These are phyloP conservation scores for Cynodonichthys magdalenae DNA, from an alignment of 2,797 vertebrate species.

Conservation along the genomic window DNA sequence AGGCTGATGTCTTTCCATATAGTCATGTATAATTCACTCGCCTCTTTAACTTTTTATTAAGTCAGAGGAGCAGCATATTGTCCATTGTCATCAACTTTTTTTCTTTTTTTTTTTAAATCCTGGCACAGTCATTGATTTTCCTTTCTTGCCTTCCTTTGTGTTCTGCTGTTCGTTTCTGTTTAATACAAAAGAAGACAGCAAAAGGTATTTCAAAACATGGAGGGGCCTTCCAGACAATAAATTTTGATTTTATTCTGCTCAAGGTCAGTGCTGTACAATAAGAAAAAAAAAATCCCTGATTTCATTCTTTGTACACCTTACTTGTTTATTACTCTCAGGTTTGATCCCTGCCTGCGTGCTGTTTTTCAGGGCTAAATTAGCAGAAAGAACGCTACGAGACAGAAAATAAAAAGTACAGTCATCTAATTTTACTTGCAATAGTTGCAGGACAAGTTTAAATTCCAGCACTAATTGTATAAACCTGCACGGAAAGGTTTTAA, in stretches of 20 bases:
- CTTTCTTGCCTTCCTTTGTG: conserved; percentile 5
- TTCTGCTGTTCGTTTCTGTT: conserved; percentile 20
- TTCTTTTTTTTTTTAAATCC: conserved; percentile 48
- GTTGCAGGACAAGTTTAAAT: background rate
- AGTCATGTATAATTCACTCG: conserved; percentile 74
- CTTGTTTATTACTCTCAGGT: conserved; percentile 31
- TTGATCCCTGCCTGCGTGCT: conserved; percentile 14
- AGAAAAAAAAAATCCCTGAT: conserved; percentile 16
- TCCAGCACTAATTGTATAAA: too few relatives aligned
- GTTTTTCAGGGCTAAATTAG: conserved; percentile 33
- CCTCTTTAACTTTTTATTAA: conserved; percentile 74
- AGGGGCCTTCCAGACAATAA: background rate
- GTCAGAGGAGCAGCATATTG: conserved; percentile 57
- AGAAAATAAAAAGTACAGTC: background rate
- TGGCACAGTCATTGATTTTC: conserved; percentile 23
- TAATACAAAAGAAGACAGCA: conserved; percentile 1
- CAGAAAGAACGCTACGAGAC: conserved; percentile 10
- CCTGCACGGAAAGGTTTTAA: too few relatives aligned
- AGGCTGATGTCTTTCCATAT: conserved; percentile 69
- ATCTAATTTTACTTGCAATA: background rate
- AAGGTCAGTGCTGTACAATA: conserved; percentile 16
- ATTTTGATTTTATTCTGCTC: conserved; percentile 4
- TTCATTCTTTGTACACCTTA: conserved; percentile 34
- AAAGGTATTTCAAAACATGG: conserved; percentile 6
- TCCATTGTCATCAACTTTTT: conserved; percentile 66